Base-by-base conservation (phyloP, 2,888 invertebrate species). In the Tortricodes alternella region DNA sequence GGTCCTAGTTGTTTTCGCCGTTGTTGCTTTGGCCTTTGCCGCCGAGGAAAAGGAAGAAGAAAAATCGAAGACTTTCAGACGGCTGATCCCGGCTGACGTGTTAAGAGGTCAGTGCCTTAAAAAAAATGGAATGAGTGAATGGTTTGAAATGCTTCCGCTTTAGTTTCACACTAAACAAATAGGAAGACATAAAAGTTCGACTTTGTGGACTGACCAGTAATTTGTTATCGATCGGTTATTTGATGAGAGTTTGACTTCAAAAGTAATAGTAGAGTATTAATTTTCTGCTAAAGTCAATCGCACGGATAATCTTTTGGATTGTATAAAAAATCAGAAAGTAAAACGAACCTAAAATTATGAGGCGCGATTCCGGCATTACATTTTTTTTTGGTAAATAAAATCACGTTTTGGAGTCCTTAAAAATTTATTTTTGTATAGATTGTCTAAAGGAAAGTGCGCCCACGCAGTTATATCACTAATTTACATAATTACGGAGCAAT, bases 21-120 rank as follows among this genome's bases (percentile, higher is more conserved):
- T 92, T 65, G 76, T 92, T 69, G 89, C 92, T 63, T 74, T 91
- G 70, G 88, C 92, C 65, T 86, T 93, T 64, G 87, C 93, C 63
- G 92, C 92, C 63, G 91, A 91, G 62, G 89, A 91, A 46, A 91
- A 91, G 67, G 88, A 87, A 60, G 92, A 92, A 35, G 92, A 93
- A 5, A 91, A 92, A 59, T 92, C 94, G 46, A 96, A 94, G 82
- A 94, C 95, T 41, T 97, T 93, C 92, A 95, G 94, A 74, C 92
- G 97, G 65, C 91, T 97, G 66, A 97, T 97, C 70, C 97, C 97
- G 35, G 97, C 97, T 70, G 97, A 97, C 85, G 96, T 96, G 32
- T 92, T 97, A 62, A 94, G 97, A 93, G 97, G 97, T 97, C 89
- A 92, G 92, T 91, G 68, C 7, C 46, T 62, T 52, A 38, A 38